Evolutionary conservation across 2,113 vertebrate genomes (phyloP).

Genomic region (Rhynchopsitta pachyrhyncha): DNA sequence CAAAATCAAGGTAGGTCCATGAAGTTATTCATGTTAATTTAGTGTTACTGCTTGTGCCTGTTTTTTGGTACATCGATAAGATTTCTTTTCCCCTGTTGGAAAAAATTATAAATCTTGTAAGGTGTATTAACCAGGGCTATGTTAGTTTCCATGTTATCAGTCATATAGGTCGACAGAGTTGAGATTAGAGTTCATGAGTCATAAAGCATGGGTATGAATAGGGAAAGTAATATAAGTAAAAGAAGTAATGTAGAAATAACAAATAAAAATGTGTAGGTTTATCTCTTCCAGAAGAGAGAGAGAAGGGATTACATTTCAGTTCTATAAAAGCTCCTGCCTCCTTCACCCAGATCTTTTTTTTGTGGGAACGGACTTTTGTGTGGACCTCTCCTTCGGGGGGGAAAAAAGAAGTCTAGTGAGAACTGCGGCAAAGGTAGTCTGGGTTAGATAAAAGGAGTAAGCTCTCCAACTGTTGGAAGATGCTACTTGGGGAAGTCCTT

Average conservation of each 20-base stretch:
- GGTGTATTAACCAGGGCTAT: background rate
- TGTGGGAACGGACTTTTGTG: background rate
- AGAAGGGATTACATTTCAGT: background rate
- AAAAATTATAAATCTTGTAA: background rate
- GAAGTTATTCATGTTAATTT: background rate
- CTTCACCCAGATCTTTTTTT: background rate
- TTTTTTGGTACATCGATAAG: background rate
- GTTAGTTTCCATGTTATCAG: background rate
- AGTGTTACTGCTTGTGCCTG: background rate
- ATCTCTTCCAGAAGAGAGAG: background rate
- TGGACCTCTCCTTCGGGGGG: background rate
- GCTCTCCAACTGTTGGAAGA: background rate
- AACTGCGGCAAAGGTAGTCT: background rate
- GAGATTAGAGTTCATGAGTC: background rate
- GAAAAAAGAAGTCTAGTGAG: background rate
- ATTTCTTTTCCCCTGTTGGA: background rate
- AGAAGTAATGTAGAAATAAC: background rate
- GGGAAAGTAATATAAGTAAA: background rate
- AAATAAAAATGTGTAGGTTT: background rate
- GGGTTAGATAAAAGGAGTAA: background rate
- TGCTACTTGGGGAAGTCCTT: background rate
- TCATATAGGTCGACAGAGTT: background rate
- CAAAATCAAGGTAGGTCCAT: constrained; percentile 87
- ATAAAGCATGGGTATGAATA: background rate
- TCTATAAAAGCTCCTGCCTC: background rate